phyloP scores from a whole-genome alignment of 1,140 invertebrate genomes.

The Brachionus calyciflorus region DNA sequence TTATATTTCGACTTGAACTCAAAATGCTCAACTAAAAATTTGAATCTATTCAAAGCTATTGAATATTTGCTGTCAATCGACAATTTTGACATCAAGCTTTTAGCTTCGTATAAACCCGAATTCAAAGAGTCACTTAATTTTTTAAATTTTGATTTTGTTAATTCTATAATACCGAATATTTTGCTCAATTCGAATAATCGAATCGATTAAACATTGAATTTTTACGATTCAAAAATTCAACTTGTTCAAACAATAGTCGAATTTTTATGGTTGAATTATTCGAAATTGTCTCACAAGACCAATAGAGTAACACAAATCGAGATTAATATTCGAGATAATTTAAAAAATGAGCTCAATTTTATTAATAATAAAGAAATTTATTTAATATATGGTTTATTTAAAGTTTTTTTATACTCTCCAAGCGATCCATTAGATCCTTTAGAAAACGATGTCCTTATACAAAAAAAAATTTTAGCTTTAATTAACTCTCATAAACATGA shows the following conservation, averaged over 20 bases:
- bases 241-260: background rate
- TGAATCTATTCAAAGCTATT: background rate
- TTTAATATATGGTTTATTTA: background rate
- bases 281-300: background rate
- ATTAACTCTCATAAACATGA: background rate
- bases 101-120: background rate
- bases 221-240: background rate
- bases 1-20: background rate
- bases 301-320: background rate
- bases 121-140: background rate
- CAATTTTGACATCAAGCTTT: background rate
- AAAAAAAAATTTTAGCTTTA: background rate
- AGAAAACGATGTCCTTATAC: background rate
- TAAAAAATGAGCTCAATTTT: background rate
- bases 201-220: background rate
- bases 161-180: background rate
- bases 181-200: background rate
- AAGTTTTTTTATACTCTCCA: background rate
- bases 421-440: slow-evolving; percentile 5
- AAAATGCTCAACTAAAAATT: background rate
- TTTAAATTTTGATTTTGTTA: background rate
- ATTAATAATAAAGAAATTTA: background rate
- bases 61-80: background rate
- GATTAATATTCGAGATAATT: background rate
- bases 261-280: slow-evolving; percentile 1